A percentile compares a stretch with the other conserved stretches of the same genome.
phyloP scores from a whole-genome alignment of 2,797 vertebrate genomes.

The Fistularia commersonii region DNA sequence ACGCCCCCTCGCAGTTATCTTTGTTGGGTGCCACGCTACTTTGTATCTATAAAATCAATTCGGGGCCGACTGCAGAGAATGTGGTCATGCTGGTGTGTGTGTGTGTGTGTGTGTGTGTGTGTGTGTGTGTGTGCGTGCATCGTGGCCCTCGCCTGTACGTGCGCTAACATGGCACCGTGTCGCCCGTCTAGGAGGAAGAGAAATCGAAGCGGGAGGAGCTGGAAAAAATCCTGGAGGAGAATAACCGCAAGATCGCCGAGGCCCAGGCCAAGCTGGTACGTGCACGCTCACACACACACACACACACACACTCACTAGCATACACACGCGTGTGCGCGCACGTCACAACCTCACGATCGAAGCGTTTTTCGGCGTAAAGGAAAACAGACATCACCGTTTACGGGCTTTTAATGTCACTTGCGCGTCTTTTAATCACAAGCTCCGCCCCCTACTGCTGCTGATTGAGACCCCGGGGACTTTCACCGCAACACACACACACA shows the following conservation, averaged over 20 bases:
- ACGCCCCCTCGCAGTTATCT: too few species aligned
- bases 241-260: conserved; percentile 99
- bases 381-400: not conserved
- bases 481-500: too few species aligned
- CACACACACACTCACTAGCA: not conserved
- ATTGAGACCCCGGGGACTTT: conserved; percentile 16
- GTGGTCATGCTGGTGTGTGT: conserved; percentile 19
- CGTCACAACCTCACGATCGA: not conserved
- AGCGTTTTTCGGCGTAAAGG: too few species aligned
- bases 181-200: conserved; percentile 97
- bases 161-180: conserved; percentile 89
- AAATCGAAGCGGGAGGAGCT: conserved; percentile 97
- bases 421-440: conserved; percentile 17
- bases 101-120: conserved; percentile 8
- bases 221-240: conserved; percentile 98
- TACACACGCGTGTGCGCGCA: too few species aligned
- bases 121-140: conserved; percentile 18
- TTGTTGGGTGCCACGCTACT: conserved; percentile 25
- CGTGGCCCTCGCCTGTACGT: conserved; percentile 62
- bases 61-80: conserved; percentile 43
- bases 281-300: too few species aligned
- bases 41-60: conserved; percentile 42
- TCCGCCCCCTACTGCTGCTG: conserved; percentile 6
- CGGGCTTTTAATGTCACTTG: conserved; percentile 6
- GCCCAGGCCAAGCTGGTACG: conserved; percentile 98